Evolutionary conservation across 2,797 vertebrate genomes (phyloP).

Genomic region (Champsocephalus esox): DNA sequence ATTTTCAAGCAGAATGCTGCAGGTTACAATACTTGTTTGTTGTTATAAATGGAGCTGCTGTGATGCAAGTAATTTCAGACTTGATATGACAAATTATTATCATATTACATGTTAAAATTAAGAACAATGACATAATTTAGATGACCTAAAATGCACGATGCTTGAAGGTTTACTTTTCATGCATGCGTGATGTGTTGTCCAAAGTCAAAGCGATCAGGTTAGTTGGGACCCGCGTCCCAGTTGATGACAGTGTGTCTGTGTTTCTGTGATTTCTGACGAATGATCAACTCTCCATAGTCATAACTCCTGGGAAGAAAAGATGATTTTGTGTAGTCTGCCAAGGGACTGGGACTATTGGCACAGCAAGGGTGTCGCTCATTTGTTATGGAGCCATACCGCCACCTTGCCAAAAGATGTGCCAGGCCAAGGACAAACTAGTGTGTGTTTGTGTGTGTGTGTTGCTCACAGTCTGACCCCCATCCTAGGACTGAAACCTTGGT

Average conservation of each 20-base stretch:
- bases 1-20: background rate
- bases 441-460: slow-evolving; percentile 39
- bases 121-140: background rate
- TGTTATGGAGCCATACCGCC: slow-evolving; percentile 79
- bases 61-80: too few species aligned
- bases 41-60: background rate
- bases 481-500: slow-evolving; percentile 67
- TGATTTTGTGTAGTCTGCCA: slow-evolving; percentile 80
- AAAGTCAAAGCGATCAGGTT: slow-evolving; percentile 37
- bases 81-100: too few species aligned
- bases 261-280: slow-evolving; percentile 80
- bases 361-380: slow-evolving; percentile 81
- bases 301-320: slow-evolving; percentile 82
- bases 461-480: slow-evolving; percentile 63
- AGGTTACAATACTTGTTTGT: background rate
- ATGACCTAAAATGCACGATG: slow-evolving; percentile 4
- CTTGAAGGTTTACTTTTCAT: slow-evolving; percentile 34
- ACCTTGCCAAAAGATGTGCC: slow-evolving; percentile 83
- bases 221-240: slow-evolving; percentile 39
- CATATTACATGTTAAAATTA: background rate
- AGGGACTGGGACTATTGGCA: slow-evolving; percentile 81
- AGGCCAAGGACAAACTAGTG: slow-evolving; percentile 82
- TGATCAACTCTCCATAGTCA: slow-evolving; percentile 76
- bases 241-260: slow-evolving; percentile 51
- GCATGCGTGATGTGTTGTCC: slow-evolving; percentile 34